phyloP scores from a whole-genome alignment of 2,888 invertebrate species.

The Bembecia ichneumoniformis region DNA sequence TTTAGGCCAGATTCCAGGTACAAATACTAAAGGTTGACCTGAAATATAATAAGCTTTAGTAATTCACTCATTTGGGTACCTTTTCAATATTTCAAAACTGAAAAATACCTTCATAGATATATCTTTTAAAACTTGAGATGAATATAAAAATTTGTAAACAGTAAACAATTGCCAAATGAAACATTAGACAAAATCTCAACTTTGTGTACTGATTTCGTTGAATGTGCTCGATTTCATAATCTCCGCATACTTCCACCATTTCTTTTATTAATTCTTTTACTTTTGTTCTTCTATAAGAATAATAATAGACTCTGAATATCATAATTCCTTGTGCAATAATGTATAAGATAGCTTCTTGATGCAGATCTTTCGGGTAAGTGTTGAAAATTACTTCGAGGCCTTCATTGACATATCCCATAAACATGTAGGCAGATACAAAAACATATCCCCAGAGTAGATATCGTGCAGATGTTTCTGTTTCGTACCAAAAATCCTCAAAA shows the following conservation, averaged over 20 bases:
- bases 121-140: background rate
- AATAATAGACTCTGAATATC: background rate
- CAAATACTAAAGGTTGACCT: background rate
- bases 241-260: background rate
- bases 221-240: background rate
- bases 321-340: background rate
- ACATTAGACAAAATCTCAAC: background rate
- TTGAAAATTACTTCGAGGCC: background rate
- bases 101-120: background rate
- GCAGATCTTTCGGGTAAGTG: background rate
- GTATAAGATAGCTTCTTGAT: background rate
- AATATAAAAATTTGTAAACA: background rate
- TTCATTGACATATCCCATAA: too few species aligned
- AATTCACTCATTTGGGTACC: too few species aligned
- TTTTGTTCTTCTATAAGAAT: background rate
- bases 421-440: background rate
- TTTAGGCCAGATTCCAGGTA: background rate
- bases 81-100: too few species aligned
- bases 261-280: background rate
- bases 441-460: background rate
- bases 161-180: background rate
- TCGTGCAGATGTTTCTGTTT: background rate
- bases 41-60: background rate
- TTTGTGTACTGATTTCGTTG: background rate
- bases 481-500: background rate